Evolutionary conservation across 1,140 invertebrate species (phyloP).

Genomic region (Mactra quadrangularis): DNA sequence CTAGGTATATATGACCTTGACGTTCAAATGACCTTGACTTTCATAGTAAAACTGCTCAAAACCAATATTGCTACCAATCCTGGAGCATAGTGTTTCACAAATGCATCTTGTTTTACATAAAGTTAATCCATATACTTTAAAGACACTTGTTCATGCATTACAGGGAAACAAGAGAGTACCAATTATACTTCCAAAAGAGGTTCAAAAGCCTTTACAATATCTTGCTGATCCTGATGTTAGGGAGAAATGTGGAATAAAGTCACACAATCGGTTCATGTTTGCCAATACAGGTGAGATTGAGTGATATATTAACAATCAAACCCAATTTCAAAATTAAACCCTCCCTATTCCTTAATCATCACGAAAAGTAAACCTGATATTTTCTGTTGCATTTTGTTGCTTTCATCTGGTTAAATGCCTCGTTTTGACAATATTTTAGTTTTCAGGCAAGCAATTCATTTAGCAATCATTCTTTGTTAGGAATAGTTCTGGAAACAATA

Average conservation of each 20-base stretch:
- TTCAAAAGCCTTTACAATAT: neutral
- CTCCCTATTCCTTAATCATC: no score
- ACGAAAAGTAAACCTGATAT: no score
- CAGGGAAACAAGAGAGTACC: neutral
- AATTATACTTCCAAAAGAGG: constrained; percentile 11
- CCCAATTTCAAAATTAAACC: no score
- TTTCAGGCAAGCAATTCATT: no score
- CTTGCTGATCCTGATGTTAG: neutral
- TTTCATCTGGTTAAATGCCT: no score
- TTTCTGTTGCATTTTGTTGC: no score
- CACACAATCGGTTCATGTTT: constrained; percentile 1
- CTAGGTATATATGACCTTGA: neutral
- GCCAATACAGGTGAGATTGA: constrained; percentile 11
- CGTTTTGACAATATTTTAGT: no score
- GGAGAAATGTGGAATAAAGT: neutral
- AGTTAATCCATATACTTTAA: neutral
- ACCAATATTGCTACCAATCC: neutral
- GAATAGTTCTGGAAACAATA: no score
- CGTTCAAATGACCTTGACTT: neutral
- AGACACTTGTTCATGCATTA: neutral
- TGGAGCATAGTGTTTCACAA: neutral
- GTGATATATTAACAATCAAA: no score
- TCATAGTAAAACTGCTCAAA: neutral
- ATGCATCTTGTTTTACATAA: neutral
- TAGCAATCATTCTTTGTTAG: no score